Evolutionary conservation across 1,140 invertebrate genomes (phyloP), one percentile per base, ranked within the genome.

Genomic region (Procambarus virginalis): DNA sequence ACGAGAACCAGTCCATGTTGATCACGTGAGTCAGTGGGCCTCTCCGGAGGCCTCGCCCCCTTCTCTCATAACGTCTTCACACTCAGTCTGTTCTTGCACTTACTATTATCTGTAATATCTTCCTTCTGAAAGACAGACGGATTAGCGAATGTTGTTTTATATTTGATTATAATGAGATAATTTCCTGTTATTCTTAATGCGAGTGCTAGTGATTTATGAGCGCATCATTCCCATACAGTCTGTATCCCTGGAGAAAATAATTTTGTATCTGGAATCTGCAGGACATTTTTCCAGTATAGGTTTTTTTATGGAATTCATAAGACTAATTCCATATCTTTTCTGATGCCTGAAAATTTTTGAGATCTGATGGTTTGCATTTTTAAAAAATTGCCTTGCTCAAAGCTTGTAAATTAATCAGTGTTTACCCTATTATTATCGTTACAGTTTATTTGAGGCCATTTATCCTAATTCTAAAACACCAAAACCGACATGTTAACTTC

Each of bases 1-100:
- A 88, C 84, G 93, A 93, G 86, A 93, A 93, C 92, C 93, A 93
- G 92, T 93, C 93, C 58, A 93, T 93, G 93, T 86, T 93, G 88
- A 93, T 93, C 83, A 93, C 93, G 93, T 93, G 86, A 93, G 93
- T 93, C 64, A 17, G 20, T 5, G 4, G 1, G 22, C n/a, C 68
- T 73, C n/a, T 22, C 60, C 60, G 6, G 6, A 6, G 6, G 55
- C 2, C 6, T 12, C 55, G 12, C 55, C 55, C 6, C 55, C 6
- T 58, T 9, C 55, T 64, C 4, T 5, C 60, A 17, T 17, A 14
- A 64, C 20, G 5, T 64, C 20, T 64, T 55, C 51, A 55, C 51
- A 55, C 51, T 55, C 51, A 55, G 8, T 55, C 51, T 55, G 12
- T 64, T 17, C 12, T 64, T 20, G 4, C 60, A 20, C 5, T 64